Conservation (phyloP, 1,140 invertebrate genomes). For the Solen grandis region DNA sequence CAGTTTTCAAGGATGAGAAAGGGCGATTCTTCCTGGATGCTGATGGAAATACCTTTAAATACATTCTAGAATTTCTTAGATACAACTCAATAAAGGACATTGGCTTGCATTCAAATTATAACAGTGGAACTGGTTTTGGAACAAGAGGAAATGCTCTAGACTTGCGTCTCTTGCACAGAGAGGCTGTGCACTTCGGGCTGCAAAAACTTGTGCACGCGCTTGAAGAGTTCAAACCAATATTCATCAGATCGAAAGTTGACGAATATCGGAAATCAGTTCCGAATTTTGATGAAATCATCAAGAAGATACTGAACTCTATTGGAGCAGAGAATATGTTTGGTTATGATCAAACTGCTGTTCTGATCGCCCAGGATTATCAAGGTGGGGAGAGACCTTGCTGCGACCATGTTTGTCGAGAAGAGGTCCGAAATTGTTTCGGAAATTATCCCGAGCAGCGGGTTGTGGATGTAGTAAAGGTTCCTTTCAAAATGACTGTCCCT, state of each 20-base stretch:
- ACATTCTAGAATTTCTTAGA: conserved; percentile 21
- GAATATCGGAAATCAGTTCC: background rate
- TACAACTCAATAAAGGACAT: background rate
- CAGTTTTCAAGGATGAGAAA: conserved; percentile 28
- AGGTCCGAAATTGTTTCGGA: too few species aligned
- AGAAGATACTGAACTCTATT: background rate
- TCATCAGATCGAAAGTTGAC: background rate
- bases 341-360: background rate
- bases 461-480: background rate
- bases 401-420: background rate
- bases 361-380: background rate
- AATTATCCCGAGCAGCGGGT: too few species aligned
- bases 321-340: background rate
- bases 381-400: background rate
- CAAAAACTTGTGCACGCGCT: background rate
- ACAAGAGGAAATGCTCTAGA: background rate
- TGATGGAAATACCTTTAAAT: background rate
- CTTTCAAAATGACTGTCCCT: background rate
- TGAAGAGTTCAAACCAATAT: background rate
- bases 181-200: background rate
- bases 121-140: background rate
- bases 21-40: conserved; percentile 37
- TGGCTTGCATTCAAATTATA: background rate
- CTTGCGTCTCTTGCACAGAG: background rate
- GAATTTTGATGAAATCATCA: background rate